phyloP scores from a whole-genome alignment of 2,113 vertebrate species.

The Piliocolobus tephrosceles region DNA sequence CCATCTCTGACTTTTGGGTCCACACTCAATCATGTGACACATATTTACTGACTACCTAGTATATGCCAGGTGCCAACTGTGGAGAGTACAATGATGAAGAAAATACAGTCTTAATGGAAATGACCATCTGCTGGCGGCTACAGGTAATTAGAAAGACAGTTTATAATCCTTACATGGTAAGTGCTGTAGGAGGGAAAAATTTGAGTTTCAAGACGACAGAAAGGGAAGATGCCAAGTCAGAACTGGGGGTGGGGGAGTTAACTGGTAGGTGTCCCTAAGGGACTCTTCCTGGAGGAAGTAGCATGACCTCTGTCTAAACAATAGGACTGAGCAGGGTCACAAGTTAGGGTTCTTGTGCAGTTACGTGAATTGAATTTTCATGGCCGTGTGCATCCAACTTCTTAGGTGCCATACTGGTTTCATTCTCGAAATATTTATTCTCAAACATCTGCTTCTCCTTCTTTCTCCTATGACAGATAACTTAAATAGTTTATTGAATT shows the following conservation, averaged over 20 bases:
- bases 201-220: not conserved
- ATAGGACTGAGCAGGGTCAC: not conserved
- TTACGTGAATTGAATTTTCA: not conserved
- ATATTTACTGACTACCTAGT: not conserved
- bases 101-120: not conserved
- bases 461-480: not conserved
- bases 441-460: not conserved
- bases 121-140: rapidly evolving
- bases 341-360: not conserved
- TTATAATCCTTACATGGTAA: not conserved
- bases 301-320: not conserved
- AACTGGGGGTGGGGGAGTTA: not conserved
- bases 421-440: not conserved
- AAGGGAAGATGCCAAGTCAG: not conserved
- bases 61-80: not conserved
- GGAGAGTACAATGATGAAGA: not conserved
- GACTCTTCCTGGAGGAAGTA: not conserved
- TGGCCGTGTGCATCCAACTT: not conserved
- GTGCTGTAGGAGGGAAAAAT: not conserved
- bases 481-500: not conserved
- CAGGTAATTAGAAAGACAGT: not conserved
- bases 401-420: not conserved
- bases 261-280: rapidly evolving
- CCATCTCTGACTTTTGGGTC: not conserved
- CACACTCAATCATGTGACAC: not conserved